A percentile compares a stretch with the other conserved stretches of the same genome.
Evolutionary conservation across 1,140 invertebrate species (phyloP).

Genomic region (Sitophilus oryzae): DNA sequence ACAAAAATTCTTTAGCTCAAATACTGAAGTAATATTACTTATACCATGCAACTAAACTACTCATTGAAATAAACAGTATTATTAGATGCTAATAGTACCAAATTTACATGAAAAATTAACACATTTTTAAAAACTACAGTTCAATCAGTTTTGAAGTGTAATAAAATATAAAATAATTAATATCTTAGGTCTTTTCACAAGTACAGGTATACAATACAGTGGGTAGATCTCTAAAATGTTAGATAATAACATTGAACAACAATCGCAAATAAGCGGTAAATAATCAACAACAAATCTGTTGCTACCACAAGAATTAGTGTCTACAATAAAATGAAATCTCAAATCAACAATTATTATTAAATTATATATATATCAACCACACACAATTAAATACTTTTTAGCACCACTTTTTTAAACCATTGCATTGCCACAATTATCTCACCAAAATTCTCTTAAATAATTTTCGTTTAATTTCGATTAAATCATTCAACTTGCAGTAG

Average conservation of each 20-base stretch:
- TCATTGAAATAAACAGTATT: slow-evolving; percentile 1
- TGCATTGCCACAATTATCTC: no score
- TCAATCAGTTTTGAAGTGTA: neutral
- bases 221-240: neutral
- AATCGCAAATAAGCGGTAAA: neutral
- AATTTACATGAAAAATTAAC: neutral
- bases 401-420: slow-evolving; percentile 1
- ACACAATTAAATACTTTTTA: neutral
- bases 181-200: neutral
- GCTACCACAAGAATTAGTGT: slow-evolving; percentile 4
- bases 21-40: slow-evolving; percentile 1
- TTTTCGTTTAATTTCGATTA: no score
- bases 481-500: slow-evolving; percentile 4
- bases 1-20: neutral
- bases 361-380: neutral
- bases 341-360: neutral
- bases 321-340: no score
- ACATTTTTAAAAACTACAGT: neutral
- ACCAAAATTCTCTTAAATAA: no score
- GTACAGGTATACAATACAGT: neutral
- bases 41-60: slow-evolving; percentile 8
- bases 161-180: neutral
- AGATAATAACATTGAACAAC: neutral
- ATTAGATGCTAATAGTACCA: neutral
- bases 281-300: neutral